Evolutionary conservation across 2,113 vertebrate genomes (phyloP), one percentile per base, ranked within the genome.

Genomic region (Oophaga pumilio): DNA sequence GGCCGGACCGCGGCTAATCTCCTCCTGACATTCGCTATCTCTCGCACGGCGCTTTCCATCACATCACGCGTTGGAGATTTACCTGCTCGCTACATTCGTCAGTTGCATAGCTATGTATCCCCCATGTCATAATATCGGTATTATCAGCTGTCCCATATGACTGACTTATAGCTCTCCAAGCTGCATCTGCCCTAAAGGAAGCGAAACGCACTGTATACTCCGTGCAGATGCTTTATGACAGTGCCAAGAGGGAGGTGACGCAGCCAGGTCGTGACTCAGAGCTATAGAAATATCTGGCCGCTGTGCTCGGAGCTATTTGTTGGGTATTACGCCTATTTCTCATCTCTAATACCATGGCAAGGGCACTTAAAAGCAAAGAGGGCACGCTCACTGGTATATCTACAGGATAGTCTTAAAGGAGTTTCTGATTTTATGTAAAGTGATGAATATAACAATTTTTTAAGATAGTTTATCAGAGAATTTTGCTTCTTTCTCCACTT

Each of bases 1-100:
- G 50, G 69, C 59, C 8, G 33, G 82, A 69, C 64, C 43, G 62
- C 64, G 64, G 17, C 81, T 83, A 83, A 83, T 83, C 81, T 68
- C 81, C 50, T 83, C 33, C 79, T 66, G 28, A 82, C 81, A 68
- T 82, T n/a, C 13, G 0, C 33, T 53, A 24, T 78, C 76, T 78
- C 43, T 53, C 5, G 18, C 24, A 12, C 6, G n/a, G 50, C 43
- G 10, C n/a, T 76, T 76, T n/a, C 74, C 74, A 76, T 76, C 74
- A 74, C 71, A 18, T 49, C 33, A 53, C 43, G 22, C n/a, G 9
- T 56, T n/a, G 17, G 52, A 57, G 52, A 56, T 78, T 17, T 14
- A 52, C 74, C 43, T 52, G 20, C 74, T 52, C 15, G 20, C 74
- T 52, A 24, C 74, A 53, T 76, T 76, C 52, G 6, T 53, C 49